A percentile compares a stretch with the other conserved stretches of the same genome.
These are phyloP conservation scores for Picus viridis DNA, from an alignment of 2,797 vertebrate genomes.

Conservation along the genomic window DNA sequence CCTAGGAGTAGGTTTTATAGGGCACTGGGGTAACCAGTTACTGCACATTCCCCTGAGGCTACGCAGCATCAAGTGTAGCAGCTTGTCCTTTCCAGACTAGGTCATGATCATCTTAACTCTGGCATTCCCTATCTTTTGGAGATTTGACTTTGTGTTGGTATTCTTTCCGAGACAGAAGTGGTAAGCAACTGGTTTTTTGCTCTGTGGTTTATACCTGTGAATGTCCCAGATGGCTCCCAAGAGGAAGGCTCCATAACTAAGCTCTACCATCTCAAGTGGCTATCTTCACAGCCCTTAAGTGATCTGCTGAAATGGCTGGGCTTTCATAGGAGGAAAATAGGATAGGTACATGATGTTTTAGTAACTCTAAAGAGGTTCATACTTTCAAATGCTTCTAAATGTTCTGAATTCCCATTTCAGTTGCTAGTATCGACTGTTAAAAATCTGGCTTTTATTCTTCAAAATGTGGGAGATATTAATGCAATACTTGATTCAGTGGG, in stretches of 20 bases:
- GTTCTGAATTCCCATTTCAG: background rate
- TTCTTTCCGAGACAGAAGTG: background rate
- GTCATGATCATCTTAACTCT: conserved; percentile 2
- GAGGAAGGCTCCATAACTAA: background rate
- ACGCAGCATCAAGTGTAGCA: background rate
- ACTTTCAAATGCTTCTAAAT: background rate
- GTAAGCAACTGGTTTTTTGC: background rate
- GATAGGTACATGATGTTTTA: background rate
- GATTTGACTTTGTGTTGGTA: background rate
- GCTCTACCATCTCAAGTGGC: background rate
- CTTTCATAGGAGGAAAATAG: background rate
- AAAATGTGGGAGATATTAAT: background rate
- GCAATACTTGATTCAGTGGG: background rate
- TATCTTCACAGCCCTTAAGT: background rate
- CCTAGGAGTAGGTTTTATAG: conserved; percentile 37
- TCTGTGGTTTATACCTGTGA: background rate
- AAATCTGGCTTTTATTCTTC: background rate
- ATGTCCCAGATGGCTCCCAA: background rate
- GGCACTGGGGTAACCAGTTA: conserved; percentile 59
- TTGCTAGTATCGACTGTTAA: background rate
- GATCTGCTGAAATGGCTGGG: background rate
- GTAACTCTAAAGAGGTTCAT: background rate
- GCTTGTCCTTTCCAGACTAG: conserved; percentile 37
- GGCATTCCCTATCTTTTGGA: background rate
- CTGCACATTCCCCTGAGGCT: conserved; percentile 47